Conservation (phyloP, 2,888 invertebrate species). For the Drosophila mulleri region DNA sequence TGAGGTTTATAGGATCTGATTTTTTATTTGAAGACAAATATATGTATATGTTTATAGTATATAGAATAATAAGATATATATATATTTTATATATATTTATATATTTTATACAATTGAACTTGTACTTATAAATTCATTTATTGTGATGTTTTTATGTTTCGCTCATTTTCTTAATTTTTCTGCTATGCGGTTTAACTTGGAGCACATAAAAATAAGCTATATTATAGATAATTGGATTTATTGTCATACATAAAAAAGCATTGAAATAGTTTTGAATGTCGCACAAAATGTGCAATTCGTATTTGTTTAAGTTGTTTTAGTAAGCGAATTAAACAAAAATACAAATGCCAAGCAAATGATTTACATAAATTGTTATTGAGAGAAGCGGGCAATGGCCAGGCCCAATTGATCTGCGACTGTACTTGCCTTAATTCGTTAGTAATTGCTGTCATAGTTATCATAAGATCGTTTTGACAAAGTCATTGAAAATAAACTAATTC, state of each 20-base stretch:
- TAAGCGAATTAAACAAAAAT: slow-evolving; percentile 1
- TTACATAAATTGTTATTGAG: slow-evolving; percentile 19
- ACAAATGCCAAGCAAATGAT: neutral
- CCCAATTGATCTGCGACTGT: slow-evolving; percentile 16
- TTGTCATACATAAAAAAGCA: neutral
- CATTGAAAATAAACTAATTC: slow-evolving; percentile 63
- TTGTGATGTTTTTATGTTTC: neutral
- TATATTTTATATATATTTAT: no score
- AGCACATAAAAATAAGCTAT: neutral
- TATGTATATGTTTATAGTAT: no score
- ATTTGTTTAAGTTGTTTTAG: slow-evolving; percentile 1
- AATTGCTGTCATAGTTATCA: slow-evolving; percentile 44
- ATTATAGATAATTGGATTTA: neutral
- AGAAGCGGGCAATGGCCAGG: slow-evolving; percentile 2
- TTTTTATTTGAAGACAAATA: no score
- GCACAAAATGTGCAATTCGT: neutral
- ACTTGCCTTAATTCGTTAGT: slow-evolving; percentile 31
- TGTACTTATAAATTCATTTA: no score
- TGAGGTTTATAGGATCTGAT: no score
- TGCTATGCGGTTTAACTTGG: neutral
- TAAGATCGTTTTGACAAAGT: slow-evolving; percentile 50
- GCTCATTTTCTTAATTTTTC: neutral
- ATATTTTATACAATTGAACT: no score
- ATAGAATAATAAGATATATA: no score
- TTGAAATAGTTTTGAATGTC: slow-evolving; percentile 13